Conservation (phyloP, 1,140 invertebrate genomes). For the Trichonephila clavipes region DNA sequence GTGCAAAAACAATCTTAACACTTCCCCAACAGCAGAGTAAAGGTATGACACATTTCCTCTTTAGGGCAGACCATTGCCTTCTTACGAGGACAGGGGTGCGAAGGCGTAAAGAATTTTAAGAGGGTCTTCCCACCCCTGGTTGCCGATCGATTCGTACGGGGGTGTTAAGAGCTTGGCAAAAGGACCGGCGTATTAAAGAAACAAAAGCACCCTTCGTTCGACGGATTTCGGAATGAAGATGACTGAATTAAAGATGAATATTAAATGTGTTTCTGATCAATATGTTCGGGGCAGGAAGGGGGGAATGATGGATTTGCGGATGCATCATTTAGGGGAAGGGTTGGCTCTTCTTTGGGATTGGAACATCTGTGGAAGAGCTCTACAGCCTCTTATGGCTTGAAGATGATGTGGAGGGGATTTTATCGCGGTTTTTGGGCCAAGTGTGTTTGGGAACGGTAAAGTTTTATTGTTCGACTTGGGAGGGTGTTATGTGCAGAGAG, state of each 20-base stretch:
- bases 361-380: conserved; percentile 20
- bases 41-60: conserved; percentile 51
- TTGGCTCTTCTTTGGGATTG: conserved; percentile 20
- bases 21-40: conserved; percentile 5
- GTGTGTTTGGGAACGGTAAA: background rate
- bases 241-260: conserved; percentile 67
- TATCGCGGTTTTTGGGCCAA: background rate
- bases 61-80: background rate
- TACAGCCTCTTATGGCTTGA: background rate
- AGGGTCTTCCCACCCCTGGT: conserved; percentile 1
- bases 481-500: background rate
- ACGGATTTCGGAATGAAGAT: conserved; percentile 38
- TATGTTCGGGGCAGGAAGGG: background rate
- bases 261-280: conserved; percentile 66
- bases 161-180: conserved; percentile 11
- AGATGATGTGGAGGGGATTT: conserved; percentile 29
- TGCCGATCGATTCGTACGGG: conserved; percentile 21
- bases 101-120: conserved; percentile 55
- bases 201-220: background rate
- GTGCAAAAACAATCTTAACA: conserved; percentile 12
- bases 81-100: background rate
- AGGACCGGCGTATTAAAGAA: conserved; percentile 22
- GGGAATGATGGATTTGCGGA: conserved; percentile 17
- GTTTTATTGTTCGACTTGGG: background rate
- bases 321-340: conserved; percentile 45